Base-by-base conservation (phyloP, 2,113 vertebrate species). In the Perccottus glenii region DNA sequence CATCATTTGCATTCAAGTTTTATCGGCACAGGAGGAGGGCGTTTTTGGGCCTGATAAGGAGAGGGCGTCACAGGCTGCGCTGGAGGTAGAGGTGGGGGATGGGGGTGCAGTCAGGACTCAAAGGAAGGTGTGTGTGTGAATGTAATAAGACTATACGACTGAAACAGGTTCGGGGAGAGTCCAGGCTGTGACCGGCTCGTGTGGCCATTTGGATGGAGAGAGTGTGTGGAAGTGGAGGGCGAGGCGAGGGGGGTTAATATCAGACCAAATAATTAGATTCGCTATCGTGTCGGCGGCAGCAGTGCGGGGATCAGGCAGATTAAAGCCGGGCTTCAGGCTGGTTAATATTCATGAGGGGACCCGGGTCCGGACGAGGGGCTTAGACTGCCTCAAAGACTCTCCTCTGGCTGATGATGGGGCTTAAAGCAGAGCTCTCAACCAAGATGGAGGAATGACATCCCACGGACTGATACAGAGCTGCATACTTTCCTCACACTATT, bases 191-290 rank as follows among this genome's bases (percentile, higher is more conserved):
- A 27, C 19, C 19, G 19, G 19, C 19, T 27, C 40, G 67, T 59
- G 55, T 46, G 69, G 44, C 51, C 68, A 80, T 53, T 75, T 64
- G 44, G 46, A 70, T 53, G 70, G 47, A 8, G 55, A 8, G 63
- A 16, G 43, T 42, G 60, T 35, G 58, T 64, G 50, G 63, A n/a
- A 44, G 62, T 36, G n/a, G 16, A 44, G 63, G 16, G 63, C 60
- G 64, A 48, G 53, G 35, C 12, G 12, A n/a, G 70, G 78, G 77
- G 88, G 88, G 88, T 89, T 93, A 96, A 96, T 98, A 96, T 95
- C 94, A 95, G 96, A 94, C 94, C 85, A 93, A 94, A 96, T 98
- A 98, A 98, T 98, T 96, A 97, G 96, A 98, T 98, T 95, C 91
- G 91, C 93, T 98, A 96, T 98, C 96, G 90, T 95, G 90, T 91